These are phyloP conservation scores for Patella caerulea DNA, from an alignment of 2,888 invertebrate species.

Conservation along the genomic window DNA sequence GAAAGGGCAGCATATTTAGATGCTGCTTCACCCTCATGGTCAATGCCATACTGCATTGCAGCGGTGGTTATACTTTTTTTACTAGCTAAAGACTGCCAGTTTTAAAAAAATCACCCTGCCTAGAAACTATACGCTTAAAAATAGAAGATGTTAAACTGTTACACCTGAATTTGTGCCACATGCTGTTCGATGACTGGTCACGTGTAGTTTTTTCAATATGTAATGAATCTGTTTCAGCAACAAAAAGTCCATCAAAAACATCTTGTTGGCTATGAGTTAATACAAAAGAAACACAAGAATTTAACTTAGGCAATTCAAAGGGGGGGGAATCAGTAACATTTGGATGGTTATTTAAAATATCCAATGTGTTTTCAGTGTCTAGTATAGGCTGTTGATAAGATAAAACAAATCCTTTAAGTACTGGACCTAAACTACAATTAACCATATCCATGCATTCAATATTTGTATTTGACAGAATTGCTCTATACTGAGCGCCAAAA, in stretches of 20 bases:
- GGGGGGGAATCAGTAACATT: neutral
- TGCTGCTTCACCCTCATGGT: no score
- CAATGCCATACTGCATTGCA: no score
- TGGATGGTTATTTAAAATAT: neutral
- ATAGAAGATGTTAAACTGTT: neutral
- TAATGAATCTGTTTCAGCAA: neutral
- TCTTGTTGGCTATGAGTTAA: neutral
- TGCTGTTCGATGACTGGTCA: neutral
- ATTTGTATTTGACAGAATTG: neutral
- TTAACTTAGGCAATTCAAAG: neutral
- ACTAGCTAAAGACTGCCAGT: neutral
- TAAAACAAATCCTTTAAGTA: no score
- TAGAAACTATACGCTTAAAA: neutral
- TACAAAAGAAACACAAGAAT: neutral
- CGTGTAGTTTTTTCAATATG: neutral
- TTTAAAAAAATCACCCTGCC: neutral
- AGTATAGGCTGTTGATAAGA: neutral
- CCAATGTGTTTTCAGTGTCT: neutral
- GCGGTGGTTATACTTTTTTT: no score
- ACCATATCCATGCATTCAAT: neutral
- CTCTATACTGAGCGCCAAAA: neutral
- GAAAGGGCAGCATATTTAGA: no score
- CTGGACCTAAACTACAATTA: neutral
- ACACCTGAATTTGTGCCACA: constrained; percentile 9
- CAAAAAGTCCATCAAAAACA: neutral